Percentiles rank a stretch among this genome's conserved stretches.
These are phyloP conservation scores for Papilio protenor DNA, from an alignment of 2,888 invertebrate species.

Conservation along the genomic window DNA sequence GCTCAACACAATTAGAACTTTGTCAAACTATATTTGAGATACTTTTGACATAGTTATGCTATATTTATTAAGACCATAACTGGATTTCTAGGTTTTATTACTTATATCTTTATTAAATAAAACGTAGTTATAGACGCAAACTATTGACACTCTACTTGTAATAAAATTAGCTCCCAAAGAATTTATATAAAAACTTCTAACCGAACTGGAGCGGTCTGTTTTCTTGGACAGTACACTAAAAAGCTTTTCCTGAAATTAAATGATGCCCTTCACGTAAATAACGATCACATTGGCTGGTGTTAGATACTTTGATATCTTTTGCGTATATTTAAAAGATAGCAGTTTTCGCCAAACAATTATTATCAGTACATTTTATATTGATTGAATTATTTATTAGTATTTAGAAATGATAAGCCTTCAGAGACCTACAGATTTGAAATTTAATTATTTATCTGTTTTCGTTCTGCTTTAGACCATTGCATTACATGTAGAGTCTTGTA, in stretches of 20 bases:
- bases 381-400: no score
- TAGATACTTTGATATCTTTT: no score
- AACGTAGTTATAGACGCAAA: slow-evolving; percentile 52
- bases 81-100: neutral
- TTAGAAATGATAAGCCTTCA: neutral
- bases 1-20: slow-evolving; percentile 58
- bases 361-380: no score
- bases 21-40: neutral
- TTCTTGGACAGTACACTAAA: neutral
- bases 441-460: neutral
- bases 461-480: no score
- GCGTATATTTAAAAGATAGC: no score
- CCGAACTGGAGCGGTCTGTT: slow-evolving; percentile 23
- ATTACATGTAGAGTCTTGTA: no score
- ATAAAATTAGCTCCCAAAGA: slow-evolving; percentile 62
- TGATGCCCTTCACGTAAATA: no score
- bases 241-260: slow-evolving; percentile 25
- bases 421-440: neutral
- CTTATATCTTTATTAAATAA: slow-evolving; percentile 40
- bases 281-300: no score
- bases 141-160: slow-evolving; percentile 58
- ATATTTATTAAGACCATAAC: slow-evolving; percentile 25
- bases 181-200: slow-evolving; percentile 48
- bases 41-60: neutral
- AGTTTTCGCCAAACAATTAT: no score